These are phyloP conservation scores for Stictocephala bisonia DNA, from an alignment of 2,888 invertebrate species.

Conservation along the genomic window DNA sequence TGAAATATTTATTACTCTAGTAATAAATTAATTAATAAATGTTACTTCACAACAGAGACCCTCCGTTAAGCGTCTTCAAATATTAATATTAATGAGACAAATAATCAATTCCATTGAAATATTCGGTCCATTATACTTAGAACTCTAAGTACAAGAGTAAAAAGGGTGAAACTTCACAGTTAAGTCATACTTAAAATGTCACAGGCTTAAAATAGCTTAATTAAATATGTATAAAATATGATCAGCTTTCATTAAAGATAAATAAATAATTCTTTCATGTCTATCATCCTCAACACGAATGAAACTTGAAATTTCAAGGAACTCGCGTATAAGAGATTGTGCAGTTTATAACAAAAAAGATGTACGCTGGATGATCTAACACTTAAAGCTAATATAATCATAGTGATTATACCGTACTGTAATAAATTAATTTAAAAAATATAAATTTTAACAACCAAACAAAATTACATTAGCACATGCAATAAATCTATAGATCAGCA, in stretches of 20 bases:
- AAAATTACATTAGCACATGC: conserved; percentile 19
- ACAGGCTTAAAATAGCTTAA: not conserved
- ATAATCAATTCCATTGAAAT: conserved; percentile 9
- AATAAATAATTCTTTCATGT: not conserved
- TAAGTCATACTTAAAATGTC: not conserved
- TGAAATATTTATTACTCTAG: too few relatives aligned
- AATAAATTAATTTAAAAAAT: conserved; percentile 29
- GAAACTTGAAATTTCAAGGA: not conserved
- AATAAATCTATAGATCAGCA: conserved; percentile 24
- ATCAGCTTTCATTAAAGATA: conserved; percentile 8
- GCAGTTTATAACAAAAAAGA: not conserved
- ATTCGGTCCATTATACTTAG: not conserved
- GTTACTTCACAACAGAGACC: too few relatives aligned
- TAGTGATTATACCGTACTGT: not conserved
- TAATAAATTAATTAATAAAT: too few relatives aligned
- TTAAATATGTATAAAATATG: conserved; percentile 15
- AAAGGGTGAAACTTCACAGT: not conserved
- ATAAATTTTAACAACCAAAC: conserved; percentile 29
- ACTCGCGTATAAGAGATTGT: not conserved
- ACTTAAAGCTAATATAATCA: conserved; percentile 26
- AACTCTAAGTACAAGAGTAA: conserved; percentile 22
- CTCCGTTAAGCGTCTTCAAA: conserved; percentile 15
- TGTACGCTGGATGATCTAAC: conserved; percentile 2
- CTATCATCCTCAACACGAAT: too few relatives aligned
- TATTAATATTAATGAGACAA: not conserved